Base-by-base conservation (phyloP, 2,888 invertebrate species). In the Ophraella communa region DNA sequence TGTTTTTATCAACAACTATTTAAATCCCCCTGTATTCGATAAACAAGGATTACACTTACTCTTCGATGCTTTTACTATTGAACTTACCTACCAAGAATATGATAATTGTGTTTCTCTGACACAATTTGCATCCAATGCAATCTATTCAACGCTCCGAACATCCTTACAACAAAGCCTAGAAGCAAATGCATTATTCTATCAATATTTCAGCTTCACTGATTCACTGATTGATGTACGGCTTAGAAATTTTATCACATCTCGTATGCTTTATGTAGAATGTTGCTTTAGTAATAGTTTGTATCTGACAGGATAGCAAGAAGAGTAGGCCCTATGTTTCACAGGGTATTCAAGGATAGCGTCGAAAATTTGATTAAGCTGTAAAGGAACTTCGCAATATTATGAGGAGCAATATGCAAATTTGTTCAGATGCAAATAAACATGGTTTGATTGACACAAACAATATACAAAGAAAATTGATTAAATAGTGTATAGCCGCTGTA, bases 221-320 rank as follows among this genome's bases (percentile, higher is more conserved):
- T 45, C 11, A 21, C 20, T 45, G 45, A 45, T 45, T 45, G 45
- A 45, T 45, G 11, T 45, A 20, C 45, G 45, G 20, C 45, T 45
- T 45, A 8, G 45, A 21, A 45, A 45, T 45, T 45, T 45, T 20
- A 45, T 45, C 21, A 45, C 20, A 45, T 45, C 35, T 39, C 14
- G 17, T 39, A 39, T 39, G 35, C 35, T 39, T 39, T 39, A 14
- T 39, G 35, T 14, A 14, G 35, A 39, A n/a, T n/a, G 5, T 4
- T 14, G 14, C 35, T 39, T 5, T 39, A 39, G 35, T 39, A 3
- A n/a, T 33, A 33, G 33, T 27, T 39, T 39, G 35, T 14, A 2
- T 4, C 35, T 14, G 14, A 39, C 14, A 39, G 35, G 14, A 39
- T 39, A 14, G 35, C 14, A 14, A 14, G 14, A 39, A 17, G 35